phyloP scores from a whole-genome alignment of 2,797 vertebrate genomes.

The Morus bassanus region DNA sequence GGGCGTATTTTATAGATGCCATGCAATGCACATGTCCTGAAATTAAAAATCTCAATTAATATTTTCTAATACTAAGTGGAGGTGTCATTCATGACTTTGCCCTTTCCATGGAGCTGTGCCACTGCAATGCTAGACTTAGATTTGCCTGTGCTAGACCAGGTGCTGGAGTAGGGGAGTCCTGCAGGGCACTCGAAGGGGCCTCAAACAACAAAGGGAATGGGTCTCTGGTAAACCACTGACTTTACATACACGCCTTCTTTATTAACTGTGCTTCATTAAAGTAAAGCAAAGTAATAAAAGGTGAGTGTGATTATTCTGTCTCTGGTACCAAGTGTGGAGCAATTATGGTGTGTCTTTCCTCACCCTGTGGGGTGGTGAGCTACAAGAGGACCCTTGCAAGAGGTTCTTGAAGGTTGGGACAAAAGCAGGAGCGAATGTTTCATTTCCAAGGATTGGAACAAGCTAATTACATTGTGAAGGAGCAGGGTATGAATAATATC shows the following conservation, averaged over 20 bases:
- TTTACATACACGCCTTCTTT: neutral
- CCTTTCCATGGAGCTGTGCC: neutral
- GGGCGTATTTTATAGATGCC: slow-evolving; percentile 30
- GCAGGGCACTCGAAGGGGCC: neutral
- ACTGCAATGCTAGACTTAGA: no score
- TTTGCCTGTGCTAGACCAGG: neutral
- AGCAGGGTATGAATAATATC: neutral
- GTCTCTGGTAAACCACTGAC: neutral
- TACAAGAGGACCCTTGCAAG: neutral
- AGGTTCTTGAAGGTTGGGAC: neutral
- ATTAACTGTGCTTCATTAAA: neutral
- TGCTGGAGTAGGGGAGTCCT: neutral
- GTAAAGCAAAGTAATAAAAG: neutral
- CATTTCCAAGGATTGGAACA: neutral
- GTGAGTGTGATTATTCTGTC: neutral
- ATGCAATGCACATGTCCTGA: neutral
- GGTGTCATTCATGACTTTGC: neutral
- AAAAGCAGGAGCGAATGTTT: neutral
- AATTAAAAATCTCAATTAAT: slow-evolving; percentile 8
- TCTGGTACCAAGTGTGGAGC: neutral
- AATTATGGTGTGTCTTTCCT: neutral
- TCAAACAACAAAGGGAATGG: neutral
- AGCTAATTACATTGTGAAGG: slow-evolving; percentile 4
- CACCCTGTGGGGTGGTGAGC: neutral
- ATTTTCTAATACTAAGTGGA: neutral